These are phyloP conservation scores for Ptilonorhynchus violaceus DNA, from an alignment of 2,113 vertebrate species.

Conservation along the genomic window DNA sequence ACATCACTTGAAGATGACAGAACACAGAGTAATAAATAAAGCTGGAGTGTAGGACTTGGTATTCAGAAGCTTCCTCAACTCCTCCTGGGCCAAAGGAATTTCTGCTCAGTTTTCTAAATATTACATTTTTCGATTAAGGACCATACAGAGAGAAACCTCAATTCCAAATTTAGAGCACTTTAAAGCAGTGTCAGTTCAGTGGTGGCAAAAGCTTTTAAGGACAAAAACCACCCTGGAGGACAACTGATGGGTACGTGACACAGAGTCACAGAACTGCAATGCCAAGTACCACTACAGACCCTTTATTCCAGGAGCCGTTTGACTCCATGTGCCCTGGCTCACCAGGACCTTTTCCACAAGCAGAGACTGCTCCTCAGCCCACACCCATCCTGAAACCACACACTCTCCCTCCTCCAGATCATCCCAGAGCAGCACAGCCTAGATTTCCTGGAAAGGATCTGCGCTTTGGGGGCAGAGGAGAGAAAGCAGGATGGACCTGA, in stretches of 20 bases:
- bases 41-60: background rate
- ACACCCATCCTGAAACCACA: background rate
- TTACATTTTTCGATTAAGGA: background rate
- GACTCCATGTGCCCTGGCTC: rapidly evolving
- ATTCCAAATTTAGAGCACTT: conserved; percentile 5
- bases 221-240: background rate
- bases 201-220: background rate
- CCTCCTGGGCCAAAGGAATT: background rate
- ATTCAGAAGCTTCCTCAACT: background rate
- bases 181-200: background rate
- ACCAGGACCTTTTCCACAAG: background rate
- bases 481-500: background rate
- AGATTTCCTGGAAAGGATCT: background rate
- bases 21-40: background rate
- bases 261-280: background rate
- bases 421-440: background rate
- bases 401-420: background rate
- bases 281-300: rapidly evolving
- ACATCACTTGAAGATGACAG: background rate
- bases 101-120: background rate
- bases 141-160: conserved; percentile 14
- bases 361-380: background rate
- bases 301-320: background rate
- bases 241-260: background rate
- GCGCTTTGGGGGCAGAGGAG: rapidly evolving